Evolutionary conservation across 2,888 invertebrate genomes (phyloP).

Genomic region (Epsilonema sp.): DNA sequence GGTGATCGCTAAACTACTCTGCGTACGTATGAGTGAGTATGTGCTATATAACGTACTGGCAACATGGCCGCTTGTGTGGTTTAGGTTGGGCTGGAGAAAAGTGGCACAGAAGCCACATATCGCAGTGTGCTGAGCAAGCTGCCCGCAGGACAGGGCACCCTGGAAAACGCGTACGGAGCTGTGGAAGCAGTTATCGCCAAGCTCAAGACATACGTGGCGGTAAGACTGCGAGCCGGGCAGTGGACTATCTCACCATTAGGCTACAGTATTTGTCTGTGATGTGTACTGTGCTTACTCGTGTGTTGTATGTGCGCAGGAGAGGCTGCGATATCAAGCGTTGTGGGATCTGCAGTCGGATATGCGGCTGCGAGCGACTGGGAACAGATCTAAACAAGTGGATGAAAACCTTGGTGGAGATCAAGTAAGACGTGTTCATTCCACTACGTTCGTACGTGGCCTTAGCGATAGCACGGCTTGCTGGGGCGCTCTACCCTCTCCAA

Average conservation of each 20-base stretch:
- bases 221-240: too few species aligned
- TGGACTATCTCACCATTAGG: neutral
- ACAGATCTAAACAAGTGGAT: slow-evolving; percentile 90
- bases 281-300: neutral
- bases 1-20: too few species aligned
- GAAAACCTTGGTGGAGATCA: slow-evolving; percentile 89
- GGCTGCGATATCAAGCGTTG: slow-evolving; percentile 87
- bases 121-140: slow-evolving; percentile 75
- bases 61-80: neutral
- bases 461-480: neutral
- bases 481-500: too few species aligned
- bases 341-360: slow-evolving; percentile 97
- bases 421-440: too few species aligned
- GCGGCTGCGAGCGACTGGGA: slow-evolving; percentile 71
- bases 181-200: too few species aligned
- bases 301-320: slow-evolving; percentile 43
- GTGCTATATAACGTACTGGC: neutral
- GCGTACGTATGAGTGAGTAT: neutral
- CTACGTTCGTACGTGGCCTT: too few species aligned
- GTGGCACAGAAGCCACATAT: slow-evolving; percentile 68
- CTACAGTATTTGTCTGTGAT: neutral
- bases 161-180: slow-evolving; percentile 73
- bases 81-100: slow-evolving; percentile 29
- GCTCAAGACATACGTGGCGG: too few species aligned
- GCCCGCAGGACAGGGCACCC: slow-evolving; percentile 55